Conservation (phyloP, 2,888 invertebrate genomes). For the Allacma fusca region DNA sequence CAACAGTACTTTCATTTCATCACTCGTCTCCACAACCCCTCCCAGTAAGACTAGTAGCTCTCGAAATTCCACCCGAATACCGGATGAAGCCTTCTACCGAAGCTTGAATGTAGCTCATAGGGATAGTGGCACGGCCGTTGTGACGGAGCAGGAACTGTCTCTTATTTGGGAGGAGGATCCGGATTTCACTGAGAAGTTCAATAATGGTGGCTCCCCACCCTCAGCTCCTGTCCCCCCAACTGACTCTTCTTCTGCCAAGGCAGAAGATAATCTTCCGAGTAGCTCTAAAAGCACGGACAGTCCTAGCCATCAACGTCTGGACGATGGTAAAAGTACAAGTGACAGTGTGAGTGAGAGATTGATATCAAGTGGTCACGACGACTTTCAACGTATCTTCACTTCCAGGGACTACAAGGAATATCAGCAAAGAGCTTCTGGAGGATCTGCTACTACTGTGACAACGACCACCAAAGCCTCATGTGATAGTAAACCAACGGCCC, state of each 20-base stretch:
- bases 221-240: neutral
- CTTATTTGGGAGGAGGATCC: conserved; percentile 83
- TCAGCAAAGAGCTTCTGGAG: conserved; percentile 67
- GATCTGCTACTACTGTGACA: conserved; percentile 77
- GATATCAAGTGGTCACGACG: neutral
- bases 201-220: neutral
- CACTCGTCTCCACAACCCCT: neutral
- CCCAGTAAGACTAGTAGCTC: conserved; percentile 26
- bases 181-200: conserved; percentile 62
- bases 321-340: neutral
- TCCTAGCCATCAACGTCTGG: neutral
- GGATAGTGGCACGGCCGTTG: conserved; percentile 65
- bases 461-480: conserved; percentile 75
- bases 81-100: conserved; percentile 86
- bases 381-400: conserved; percentile 24
- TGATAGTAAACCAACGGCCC: conserved; percentile 68
- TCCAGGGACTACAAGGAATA: conserved; percentile 82
- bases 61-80: conserved; percentile 65
- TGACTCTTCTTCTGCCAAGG: too few relatives aligned
- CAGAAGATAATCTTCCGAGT: too few relatives aligned
- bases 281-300: neutral
- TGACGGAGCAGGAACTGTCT: conserved; percentile 73
- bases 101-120: conserved; percentile 87
- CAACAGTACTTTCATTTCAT: neutral
- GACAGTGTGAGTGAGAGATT: conserved; percentile 3